Evolutionary conservation across 1,140 invertebrate genomes (phyloP).

Genomic region (Lerema accius): DNA sequence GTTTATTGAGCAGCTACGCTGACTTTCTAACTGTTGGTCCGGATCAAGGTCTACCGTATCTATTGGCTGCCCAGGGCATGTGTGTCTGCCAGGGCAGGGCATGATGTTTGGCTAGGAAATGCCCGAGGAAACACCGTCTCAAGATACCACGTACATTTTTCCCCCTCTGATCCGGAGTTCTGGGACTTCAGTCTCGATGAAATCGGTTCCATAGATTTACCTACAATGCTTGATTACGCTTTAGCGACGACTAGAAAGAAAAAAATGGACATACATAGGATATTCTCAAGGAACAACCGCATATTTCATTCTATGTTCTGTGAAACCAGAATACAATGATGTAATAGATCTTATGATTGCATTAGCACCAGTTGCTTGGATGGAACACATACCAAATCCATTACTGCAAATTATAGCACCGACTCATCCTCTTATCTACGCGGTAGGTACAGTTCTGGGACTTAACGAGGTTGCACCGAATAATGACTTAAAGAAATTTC

Average conservation of each 20-base stretch:
- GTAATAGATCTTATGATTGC: conserved; percentile 76
- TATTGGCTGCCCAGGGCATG: conserved; percentile 73
- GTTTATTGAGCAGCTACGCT: conserved; percentile 69
- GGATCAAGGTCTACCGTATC: conserved; percentile 65
- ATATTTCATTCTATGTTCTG: conserved; percentile 83
- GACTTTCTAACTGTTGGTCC: conserved; percentile 81
- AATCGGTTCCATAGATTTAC: conserved; percentile 86
- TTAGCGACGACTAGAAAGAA: conserved; percentile 76
- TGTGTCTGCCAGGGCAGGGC: too few species aligned
- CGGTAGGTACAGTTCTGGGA: neutral
- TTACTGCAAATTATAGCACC: neutral
- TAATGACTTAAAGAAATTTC: neutral
- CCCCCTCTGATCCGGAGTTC: conserved; percentile 80
- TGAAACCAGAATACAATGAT: conserved; percentile 84
- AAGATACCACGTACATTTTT: conserved; percentile 77
- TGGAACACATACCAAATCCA: conserved; percentile 80
- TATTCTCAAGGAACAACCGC: conserved; percentile 80
- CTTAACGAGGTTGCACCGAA: neutral
- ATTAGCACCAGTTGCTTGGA: conserved; percentile 84
- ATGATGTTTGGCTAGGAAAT: conserved; percentile 89
- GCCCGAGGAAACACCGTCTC: conserved; percentile 87
- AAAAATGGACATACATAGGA: conserved; percentile 83
- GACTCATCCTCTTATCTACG: neutral
- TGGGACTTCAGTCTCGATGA: conserved; percentile 87
- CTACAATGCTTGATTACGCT: conserved; percentile 85